These are phyloP conservation scores for Pardalotus punctatus DNA, from an alignment of 2,113 vertebrate species.

Conservation along the genomic window DNA sequence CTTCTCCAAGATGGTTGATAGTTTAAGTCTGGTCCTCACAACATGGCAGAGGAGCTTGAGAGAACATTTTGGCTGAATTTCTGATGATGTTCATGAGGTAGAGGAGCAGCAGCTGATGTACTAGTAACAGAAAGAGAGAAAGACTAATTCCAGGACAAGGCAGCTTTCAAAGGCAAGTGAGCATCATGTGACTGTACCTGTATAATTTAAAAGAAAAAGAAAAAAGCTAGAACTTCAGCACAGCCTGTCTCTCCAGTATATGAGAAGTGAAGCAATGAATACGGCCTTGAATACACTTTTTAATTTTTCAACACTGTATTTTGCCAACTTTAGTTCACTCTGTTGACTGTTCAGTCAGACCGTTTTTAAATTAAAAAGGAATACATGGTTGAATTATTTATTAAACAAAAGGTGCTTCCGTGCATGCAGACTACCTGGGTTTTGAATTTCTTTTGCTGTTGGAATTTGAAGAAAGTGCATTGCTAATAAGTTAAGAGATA, in stretches of 20 bases:
- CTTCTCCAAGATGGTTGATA: background rate
- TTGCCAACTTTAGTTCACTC: conserved; percentile 57
- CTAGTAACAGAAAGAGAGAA: background rate
- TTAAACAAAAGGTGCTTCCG: conserved; percentile 55
- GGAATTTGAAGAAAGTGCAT: conserved; percentile 41
- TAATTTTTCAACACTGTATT: conserved; percentile 62
- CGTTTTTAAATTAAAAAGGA: conserved; percentile 57
- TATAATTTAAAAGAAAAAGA: conserved; percentile 32
- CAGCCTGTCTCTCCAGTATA: conserved; percentile 5
- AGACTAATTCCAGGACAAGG: conserved; percentile 5
- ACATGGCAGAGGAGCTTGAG: background rate
- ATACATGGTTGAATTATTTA: conserved; percentile 65
- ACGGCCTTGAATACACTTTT: conserved; percentile 42
- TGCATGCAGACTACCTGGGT: conserved; percentile 47
- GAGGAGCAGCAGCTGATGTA: background rate
- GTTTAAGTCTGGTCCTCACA: background rate
- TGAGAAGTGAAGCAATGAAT: conserved; percentile 32
- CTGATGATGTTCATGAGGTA: background rate
- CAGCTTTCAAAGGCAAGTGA: conserved; percentile 39
- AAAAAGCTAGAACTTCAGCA: conserved; percentile 5
- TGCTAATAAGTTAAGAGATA: conserved; percentile 29
- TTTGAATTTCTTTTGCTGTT: conserved; percentile 32
- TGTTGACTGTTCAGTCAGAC: conserved; percentile 62
- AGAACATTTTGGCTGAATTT: background rate
- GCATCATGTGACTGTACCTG: background rate